phyloP scores from a whole-genome alignment of 2,797 vertebrate species.

The Zalophus californianus region DNA sequence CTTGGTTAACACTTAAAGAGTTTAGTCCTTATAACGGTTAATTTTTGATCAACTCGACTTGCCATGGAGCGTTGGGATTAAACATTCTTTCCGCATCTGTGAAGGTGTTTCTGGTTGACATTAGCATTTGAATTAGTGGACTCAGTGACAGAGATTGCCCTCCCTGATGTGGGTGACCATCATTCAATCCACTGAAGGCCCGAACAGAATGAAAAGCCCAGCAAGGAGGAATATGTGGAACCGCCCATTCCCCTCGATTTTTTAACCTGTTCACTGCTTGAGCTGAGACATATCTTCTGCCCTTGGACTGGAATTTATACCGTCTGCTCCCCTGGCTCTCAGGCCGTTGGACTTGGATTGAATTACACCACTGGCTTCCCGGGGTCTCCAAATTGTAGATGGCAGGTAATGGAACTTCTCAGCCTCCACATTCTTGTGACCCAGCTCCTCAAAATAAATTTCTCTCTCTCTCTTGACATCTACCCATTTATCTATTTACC shows the following conservation, averaged over 20 bases:
- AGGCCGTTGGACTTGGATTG: background rate
- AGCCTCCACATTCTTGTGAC: background rate
- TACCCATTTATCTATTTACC: background rate
- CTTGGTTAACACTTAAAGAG: background rate
- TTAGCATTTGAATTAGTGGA: background rate
- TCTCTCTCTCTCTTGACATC: background rate
- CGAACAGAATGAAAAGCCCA: background rate
- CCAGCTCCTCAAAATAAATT: background rate
- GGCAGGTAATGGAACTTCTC: background rate
- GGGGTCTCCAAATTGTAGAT: background rate
- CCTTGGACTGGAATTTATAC: background rate
- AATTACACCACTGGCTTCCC: background rate
- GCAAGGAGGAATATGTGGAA: background rate
- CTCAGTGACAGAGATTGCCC: background rate
- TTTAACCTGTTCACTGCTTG: background rate
- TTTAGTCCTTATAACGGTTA: background rate
- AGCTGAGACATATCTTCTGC: background rate
- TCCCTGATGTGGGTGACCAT: background rate
- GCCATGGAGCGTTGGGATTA: background rate
- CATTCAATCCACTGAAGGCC: background rate
- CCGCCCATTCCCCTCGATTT: fast-evolving
- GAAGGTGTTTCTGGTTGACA: background rate
- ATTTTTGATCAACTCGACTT: background rate
- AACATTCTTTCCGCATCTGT: background rate
- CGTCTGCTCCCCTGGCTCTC: background rate